Base-by-base conservation (phyloP, 2,113 vertebrate genomes). In the Python bivittatus region DNA sequence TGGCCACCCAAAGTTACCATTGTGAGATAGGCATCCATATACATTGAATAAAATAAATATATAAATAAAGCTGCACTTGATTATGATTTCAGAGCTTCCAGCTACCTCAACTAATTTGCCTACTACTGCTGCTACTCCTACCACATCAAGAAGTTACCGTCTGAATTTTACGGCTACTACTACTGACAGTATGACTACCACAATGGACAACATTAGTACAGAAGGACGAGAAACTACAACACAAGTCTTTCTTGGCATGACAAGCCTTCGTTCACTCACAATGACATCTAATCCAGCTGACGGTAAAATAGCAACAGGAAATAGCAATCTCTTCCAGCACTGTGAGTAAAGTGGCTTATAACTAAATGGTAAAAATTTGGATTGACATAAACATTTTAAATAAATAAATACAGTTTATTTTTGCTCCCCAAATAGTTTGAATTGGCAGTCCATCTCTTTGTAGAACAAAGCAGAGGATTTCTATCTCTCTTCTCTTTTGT, bases 261-360 rank as follows among this genome's bases (percentile, higher is more conserved):
- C 95, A 5, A 90, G 84, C 48, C 93, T 94, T 58, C 94, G 92
- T 90, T 93, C 95, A 89, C 94, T 94, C 79, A 96, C 96, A 85
- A 94, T 27, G 94, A 94, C 79, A 4, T 97, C 96, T 92, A 96
- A 64, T 95, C 96, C 93, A 25, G 22, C 94, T 20, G 94, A 96
- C 33, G 92, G 96, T 12, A 97, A 97, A 94, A 96, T 96, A 89
- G 97, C 98, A 92, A 98, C 98, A 42, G 98, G 98, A 93, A 98
- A 99, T 93, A 98, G 96, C 96, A 99, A 98, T 96, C 98, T 99
- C 72, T 99, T 99, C 54, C 98, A 99, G 95, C 98, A 98, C 96
- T 99, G 99, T 99, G 98, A 98, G 98, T 92, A 88, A 94, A 93
- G 7, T 8, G 64, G 27, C 53, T 91, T 93, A 57, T 54, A 53